Conservation (phyloP, 2,888 invertebrate genomes). For the Dasypogon diadema region DNA sequence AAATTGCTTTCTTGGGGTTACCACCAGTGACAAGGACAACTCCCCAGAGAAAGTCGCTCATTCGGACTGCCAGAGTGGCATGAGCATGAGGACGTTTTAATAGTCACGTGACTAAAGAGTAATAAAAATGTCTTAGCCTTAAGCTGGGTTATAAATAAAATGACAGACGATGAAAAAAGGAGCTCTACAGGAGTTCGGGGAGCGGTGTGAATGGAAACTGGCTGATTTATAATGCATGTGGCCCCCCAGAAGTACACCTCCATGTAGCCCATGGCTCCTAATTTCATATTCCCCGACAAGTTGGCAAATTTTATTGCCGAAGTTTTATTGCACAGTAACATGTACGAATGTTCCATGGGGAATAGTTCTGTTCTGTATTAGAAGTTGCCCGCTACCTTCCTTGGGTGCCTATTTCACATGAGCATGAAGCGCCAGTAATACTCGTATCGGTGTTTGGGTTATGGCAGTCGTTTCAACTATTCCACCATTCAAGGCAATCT, state of each 20-base stretch:
- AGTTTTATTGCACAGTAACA: conserved; percentile 43
- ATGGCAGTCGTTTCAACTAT: neutral
- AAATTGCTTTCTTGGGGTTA: conserved; percentile 29
- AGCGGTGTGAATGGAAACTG: conserved; percentile 10
- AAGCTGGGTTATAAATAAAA: conserved; percentile 46
- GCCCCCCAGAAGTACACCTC: neutral
- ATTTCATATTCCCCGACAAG: conserved; percentile 44
- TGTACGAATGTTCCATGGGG: conserved; percentile 37
- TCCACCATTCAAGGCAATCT: neutral
- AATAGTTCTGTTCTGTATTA: conserved; percentile 29
- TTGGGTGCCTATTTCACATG: conserved; percentile 7
- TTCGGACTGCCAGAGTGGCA: conserved; percentile 9
- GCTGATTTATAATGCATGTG: conserved; percentile 45
- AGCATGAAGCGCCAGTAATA: neutral
- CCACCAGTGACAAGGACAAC: conserved; percentile 16
- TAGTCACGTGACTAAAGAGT: conserved; percentile 49
- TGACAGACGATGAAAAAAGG: conserved; percentile 32
- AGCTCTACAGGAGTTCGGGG: neutral
- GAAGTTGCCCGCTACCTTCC: neutral
- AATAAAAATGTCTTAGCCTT: conserved; percentile 49
- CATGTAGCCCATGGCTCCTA: conserved; percentile 25
- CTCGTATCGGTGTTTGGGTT: neutral
- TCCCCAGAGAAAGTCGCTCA: neutral
- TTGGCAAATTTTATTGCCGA: conserved; percentile 47
- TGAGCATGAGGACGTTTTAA: conserved; percentile 26